Evolutionary conservation across 2,888 invertebrate genomes (phyloP), one percentile per base, ranked within the genome.

Genomic region (Dysmachus trigonus): DNA sequence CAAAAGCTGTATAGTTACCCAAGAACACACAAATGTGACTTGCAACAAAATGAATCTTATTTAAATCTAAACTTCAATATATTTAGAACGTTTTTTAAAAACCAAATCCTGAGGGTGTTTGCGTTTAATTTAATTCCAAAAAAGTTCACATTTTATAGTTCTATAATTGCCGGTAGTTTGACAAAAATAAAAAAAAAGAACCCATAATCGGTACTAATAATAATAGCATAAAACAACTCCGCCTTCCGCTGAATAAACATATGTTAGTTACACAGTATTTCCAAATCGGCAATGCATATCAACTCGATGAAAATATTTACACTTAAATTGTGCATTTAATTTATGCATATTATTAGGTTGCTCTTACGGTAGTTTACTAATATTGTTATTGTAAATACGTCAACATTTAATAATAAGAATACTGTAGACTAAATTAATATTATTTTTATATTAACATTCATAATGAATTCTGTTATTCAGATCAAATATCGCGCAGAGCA

Each of bases 401-500:
- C 62, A 62, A 62, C 62, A 62, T 62, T 62, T 62, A 62, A 62
- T 62, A 62, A 62, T 62, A 62, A 62, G 62, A 62, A 62, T 62
- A 62, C 81, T 81, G 81, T 62, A 53, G 51, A 81, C 81, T 81
- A 53, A 53, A 62, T 81, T 81, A 81, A 81, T 53, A 53, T 62
- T 81, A 81, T 47, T 13, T 81, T 53, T 51, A 81, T 81, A 81
- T 81, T 81, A 81, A 81, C 81, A 81, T 81, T 53, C 27, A 79
- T 79, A 15, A 81, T 62, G 81, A 27, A 33, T 81, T 15, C 62
- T 62, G 47, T 81, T 81, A 81, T 53, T 62, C 62, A 81, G 62
- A 81, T 81, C 18, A 53, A 81, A 62, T 22, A 62, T 22, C 62
- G 62, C 27, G 22, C 62, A 62, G 47, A 62, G 62, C 62, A 18